These are phyloP conservation scores for Perca schrenkii DNA, from an alignment of 2,113 vertebrate genomes.

Conservation along the genomic window DNA sequence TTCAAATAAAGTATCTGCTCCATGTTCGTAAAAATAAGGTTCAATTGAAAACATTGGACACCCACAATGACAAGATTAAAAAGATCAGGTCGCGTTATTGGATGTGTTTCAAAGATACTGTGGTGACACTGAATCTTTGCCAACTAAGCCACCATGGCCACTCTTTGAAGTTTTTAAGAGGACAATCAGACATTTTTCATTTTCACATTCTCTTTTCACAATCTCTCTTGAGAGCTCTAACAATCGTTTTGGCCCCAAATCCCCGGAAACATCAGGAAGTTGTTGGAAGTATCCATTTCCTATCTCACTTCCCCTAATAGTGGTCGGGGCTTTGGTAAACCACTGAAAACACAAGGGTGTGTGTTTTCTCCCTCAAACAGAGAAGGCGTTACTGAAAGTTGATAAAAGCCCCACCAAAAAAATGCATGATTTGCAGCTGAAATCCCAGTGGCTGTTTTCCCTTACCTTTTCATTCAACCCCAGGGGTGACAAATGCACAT, in stretches of 20 bases:
- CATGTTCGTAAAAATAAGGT: neutral
- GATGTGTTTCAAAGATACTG: conserved; percentile 35
- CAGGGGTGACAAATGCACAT: conserved; percentile 57
- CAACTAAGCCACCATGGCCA: conserved; percentile 11
- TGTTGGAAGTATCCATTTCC: conserved; percentile 89
- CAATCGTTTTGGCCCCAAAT: conserved; percentile 64
- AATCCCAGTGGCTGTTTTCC: conserved; percentile 35
- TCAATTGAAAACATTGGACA: neutral
- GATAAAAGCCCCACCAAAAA: conserved; percentile 31
- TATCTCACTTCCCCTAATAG: conserved; percentile 80
- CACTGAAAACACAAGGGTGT: conserved; percentile 55
- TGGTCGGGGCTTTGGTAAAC: conserved; percentile 67
- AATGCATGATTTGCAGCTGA: conserved; percentile 32
- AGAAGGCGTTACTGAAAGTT: conserved; percentile 62
- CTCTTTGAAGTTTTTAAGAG: conserved; percentile 21
- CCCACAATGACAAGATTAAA: neutral
- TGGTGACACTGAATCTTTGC: conserved; percentile 14
- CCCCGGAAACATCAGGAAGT: conserved; percentile 89
- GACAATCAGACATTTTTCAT: conserved; percentile 13
- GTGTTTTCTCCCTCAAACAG: conserved; percentile 45
- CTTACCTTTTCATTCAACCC: conserved; percentile 53
- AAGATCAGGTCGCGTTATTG: neutral
- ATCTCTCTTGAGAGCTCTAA: conserved; percentile 47
- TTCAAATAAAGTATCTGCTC: too few species aligned
- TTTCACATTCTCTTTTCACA: conserved; percentile 43